phyloP scores from a whole-genome alignment of 2,888 invertebrate species.

The Cryptophagus acutangulus region DNA sequence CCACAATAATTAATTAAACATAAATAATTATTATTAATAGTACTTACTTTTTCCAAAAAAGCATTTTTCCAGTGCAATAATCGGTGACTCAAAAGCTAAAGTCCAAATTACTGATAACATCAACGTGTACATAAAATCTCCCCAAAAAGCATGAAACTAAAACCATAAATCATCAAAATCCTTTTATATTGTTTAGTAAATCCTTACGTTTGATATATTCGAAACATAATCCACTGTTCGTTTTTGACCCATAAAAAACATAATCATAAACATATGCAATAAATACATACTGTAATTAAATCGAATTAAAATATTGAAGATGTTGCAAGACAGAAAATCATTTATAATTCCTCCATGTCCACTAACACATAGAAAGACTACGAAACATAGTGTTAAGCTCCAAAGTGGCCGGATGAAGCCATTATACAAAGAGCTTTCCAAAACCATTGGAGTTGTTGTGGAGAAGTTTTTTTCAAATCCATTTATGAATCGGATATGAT shows the following conservation, averaged over 20 bases:
- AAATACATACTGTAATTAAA: conserved; percentile 55
- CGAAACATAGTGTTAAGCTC: conserved; percentile 8
- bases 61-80: conserved; percentile 48
- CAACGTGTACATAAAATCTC: conserved; percentile 45
- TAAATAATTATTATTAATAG: too few species aligned
- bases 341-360: conserved; percentile 40
- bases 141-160: conserved; percentile 47
- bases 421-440: too few species aligned
- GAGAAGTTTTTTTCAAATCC: not conserved
- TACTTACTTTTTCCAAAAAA: too few species aligned
- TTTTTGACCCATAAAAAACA: conserved; percentile 24
- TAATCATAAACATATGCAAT: conserved; percentile 47
- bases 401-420: conserved; percentile 1
- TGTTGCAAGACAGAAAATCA: conserved; percentile 49
- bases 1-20: too few species aligned
- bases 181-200: conserved; percentile 1
- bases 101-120: conserved; percentile 45
- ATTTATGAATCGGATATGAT: too few species aligned
- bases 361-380: conserved; percentile 7
- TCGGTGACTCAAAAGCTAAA: conserved; percentile 50
- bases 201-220: not conserved
- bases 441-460: not conserved
- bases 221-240: conserved; percentile 25
- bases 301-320: conserved; percentile 53
- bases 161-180: conserved; percentile 20